These are phyloP conservation scores for Buathra laborator DNA, from an alignment of 2,888 invertebrate genomes.

Conservation along the genomic window DNA sequence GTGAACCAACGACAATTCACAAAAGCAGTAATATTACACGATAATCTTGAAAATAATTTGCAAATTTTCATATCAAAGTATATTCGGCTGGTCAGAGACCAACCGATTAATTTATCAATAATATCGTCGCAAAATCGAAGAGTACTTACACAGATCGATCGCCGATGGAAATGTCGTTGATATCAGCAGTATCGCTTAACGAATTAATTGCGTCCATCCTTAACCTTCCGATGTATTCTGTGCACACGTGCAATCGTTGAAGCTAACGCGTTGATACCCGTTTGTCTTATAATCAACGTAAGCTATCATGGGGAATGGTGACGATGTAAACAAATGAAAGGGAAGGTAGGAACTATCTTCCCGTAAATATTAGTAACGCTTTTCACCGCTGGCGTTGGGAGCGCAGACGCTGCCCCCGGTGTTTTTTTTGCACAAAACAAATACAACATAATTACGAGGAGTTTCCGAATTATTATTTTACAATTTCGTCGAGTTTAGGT, in stretches of 20 bases:
- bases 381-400: neutral
- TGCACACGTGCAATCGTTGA: neutral
- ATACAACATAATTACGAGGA: neutral
- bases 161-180: slow-evolving; percentile 6
- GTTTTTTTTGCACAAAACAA: neutral
- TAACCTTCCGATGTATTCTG: neutral
- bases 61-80: too few relatives aligned
- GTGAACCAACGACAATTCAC: too few relatives aligned
- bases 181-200: neutral
- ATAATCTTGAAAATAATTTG: too few relatives aligned
- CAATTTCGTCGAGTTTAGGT: neutral
- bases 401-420: neutral
- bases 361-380: too few relatives aligned
- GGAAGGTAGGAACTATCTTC: neutral
- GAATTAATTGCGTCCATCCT: neutral
- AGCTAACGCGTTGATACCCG: neutral
- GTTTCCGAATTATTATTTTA: neutral
- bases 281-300: neutral
- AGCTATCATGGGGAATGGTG: neutral
- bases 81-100: neutral
- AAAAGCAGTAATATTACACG: too few relatives aligned
- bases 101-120: neutral
- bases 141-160: slow-evolving; percentile 5
- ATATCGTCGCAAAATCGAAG: neutral
- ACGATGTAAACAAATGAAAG: neutral